Conservation (phyloP, 2,113 vertebrate species). For the Thunnus thynnus region DNA sequence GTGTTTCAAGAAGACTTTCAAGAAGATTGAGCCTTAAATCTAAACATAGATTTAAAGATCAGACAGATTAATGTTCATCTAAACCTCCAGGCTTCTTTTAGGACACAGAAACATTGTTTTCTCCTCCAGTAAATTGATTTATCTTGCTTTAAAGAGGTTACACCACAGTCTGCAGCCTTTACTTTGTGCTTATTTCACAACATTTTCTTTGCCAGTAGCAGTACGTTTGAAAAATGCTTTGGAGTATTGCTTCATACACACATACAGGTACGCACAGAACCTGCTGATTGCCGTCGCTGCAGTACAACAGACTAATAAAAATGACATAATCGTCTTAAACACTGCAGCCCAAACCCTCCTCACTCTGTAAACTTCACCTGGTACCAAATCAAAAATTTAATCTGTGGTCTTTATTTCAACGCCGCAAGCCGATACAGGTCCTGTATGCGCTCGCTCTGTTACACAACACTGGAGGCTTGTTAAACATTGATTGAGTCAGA, state of each 20-base stretch:
- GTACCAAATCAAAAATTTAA: constrained; percentile 40
- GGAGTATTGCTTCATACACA: neutral
- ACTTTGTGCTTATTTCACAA: too few species aligned
- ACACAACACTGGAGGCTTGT: constrained; percentile 64
- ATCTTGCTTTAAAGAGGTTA: too few species aligned
- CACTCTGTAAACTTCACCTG: neutral
- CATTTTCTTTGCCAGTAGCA: too few species aligned
- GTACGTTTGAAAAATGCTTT: too few species aligned
- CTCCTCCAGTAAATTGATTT: neutral
- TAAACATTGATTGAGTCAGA: constrained; percentile 77
- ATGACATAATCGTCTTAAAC: neutral
- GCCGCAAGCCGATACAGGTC: constrained; percentile 45
- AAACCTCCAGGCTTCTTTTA: neutral
- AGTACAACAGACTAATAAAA: neutral
- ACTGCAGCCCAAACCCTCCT: neutral
- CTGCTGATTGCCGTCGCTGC: too few species aligned
- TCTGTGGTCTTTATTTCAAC: constrained; percentile 37
- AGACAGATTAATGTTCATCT: neutral
- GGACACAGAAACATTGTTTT: neutral
- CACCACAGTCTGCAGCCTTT: too few species aligned
- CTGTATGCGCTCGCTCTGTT: constrained; percentile 2
- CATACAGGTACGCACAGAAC: neutral
- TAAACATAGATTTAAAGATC: neutral
- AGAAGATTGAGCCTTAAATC: neutral
- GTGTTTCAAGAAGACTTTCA: neutral